Percentiles rank a stretch among this genome's conserved stretches.
Conservation (phyloP, 1,140 invertebrate genomes). For the Lordiphosa mommai region DNA sequence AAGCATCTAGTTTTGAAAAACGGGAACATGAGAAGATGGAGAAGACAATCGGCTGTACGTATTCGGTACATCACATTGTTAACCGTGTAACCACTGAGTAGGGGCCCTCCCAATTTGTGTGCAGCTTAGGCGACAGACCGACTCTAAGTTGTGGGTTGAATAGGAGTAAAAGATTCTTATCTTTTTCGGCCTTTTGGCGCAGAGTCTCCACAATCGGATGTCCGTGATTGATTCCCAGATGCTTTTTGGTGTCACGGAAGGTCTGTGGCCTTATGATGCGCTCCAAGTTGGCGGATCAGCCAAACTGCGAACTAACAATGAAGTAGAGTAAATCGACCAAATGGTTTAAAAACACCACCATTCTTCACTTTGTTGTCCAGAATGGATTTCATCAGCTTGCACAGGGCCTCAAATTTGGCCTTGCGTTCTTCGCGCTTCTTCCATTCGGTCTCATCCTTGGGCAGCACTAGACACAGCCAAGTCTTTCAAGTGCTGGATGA, state of each 20-base stretch:
- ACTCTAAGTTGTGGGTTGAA: no score
- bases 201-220: conserved; percentile 96
- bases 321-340: conserved; percentile 98
- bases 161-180: no score
- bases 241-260: conserved; percentile 96
- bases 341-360: conserved; percentile 95
- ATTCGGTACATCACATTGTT: no score
- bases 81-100: no score
- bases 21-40: no score
- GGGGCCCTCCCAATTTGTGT: no score
- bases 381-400: conserved; percentile 99
- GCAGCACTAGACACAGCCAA: conserved; percentile 96
- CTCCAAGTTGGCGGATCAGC: conserved; percentile 99
- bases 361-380: conserved; percentile 99
- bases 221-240: conserved; percentile 98
- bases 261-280: conserved; percentile 99
- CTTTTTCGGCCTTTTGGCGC: conserved; percentile 93
- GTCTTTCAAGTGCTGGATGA: conserved; percentile 98
- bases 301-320: conserved; percentile 99
- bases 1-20: no score
- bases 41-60: no score
- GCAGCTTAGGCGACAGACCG: no score
- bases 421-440: conserved; percentile 98
- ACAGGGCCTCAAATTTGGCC: conserved; percentile 94
- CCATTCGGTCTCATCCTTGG: conserved; percentile 97